These are phyloP conservation scores for Nephrocerus scutellatus DNA, from an alignment of 2,888 invertebrate species.

Conservation along the genomic window DNA sequence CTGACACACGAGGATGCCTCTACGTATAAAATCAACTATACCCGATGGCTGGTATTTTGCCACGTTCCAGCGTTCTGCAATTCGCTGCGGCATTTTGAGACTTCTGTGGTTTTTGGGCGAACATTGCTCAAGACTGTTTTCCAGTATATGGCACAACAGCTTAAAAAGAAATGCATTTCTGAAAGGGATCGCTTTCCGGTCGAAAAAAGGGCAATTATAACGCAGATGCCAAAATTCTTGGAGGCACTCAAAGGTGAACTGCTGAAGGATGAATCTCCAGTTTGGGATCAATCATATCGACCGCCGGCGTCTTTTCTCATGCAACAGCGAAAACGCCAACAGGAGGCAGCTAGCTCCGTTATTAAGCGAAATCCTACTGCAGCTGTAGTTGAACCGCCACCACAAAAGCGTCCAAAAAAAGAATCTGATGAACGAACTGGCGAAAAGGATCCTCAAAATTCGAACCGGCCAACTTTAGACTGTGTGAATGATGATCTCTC, in stretches of 20 bases:
- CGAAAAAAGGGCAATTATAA: conserved; percentile 72
- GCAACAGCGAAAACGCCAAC: conserved; percentile 44
- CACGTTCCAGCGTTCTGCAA: conserved; percentile 94
- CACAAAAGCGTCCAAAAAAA: too few relatives aligned
- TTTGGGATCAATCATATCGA: conserved; percentile 90
- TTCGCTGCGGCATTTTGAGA: conserved; percentile 83
- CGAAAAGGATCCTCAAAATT: conserved; percentile 29
- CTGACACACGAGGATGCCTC: conserved; percentile 75
- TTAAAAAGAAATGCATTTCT: conserved; percentile 84
- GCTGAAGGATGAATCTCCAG: conserved; percentile 75
- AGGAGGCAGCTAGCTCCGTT: conserved; percentile 29
- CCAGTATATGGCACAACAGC: conserved; percentile 70
- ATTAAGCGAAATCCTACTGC: conserved; percentile 25
- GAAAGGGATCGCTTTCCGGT: conserved; percentile 85
- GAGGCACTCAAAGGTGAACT: conserved; percentile 83
- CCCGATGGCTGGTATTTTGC: conserved; percentile 90
- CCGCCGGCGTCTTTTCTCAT: conserved; percentile 42
- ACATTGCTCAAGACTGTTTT: conserved; percentile 80
- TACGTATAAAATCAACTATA: conserved; percentile 85
- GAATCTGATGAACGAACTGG: conserved; percentile 36
- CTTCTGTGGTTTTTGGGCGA: conserved; percentile 84
- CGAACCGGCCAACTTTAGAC: too few relatives aligned
- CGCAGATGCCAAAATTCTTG: conserved; percentile 88
- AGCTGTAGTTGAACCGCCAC: conserved; percentile 34
- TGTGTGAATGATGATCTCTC: conserved; percentile 68